Conservation (phyloP, 2,113 vertebrate species). For the Ceyx margarethae region DNA sequence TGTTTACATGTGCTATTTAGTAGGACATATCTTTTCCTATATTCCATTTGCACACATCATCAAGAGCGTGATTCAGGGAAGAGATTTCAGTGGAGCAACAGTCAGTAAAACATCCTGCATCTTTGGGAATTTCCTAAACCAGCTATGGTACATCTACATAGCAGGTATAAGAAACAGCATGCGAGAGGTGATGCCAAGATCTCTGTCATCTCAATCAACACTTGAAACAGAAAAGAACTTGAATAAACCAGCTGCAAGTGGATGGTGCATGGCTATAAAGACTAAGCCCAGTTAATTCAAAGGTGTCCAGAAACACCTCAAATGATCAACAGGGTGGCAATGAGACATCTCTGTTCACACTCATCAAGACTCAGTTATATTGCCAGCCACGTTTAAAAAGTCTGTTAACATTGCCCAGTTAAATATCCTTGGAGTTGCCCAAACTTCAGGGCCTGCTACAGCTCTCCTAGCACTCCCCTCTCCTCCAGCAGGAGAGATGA, state of each 20-base stretch:
- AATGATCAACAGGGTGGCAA: neutral
- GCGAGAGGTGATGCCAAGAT: accelerated
- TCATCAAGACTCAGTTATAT: neutral
- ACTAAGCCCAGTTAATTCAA: neutral
- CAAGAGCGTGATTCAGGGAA: neutral
- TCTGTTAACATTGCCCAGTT: neutral
- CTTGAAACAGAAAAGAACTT: neutral
- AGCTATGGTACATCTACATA: accelerated
- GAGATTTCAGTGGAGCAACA: neutral
- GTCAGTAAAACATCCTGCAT: neutral
- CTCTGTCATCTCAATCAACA: neutral
- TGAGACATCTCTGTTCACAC: neutral
- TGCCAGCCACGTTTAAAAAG: neutral
- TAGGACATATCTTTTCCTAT: neutral
- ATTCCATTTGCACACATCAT: neutral
- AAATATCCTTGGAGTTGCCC: neutral
- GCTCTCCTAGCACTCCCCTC: neutral
- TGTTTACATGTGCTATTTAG: neutral
- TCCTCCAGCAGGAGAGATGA: neutral
- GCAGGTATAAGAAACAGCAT: neutral
- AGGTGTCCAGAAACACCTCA: neutral
- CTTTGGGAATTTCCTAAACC: neutral
- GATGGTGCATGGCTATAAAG: neutral
- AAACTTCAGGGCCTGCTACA: neutral
- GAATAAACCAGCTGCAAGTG: neutral